Percentiles rank a stretch among this genome's conserved stretches.
Evolutionary conservation across 1,140 invertebrate species (phyloP).

Genomic region (Neodiprion fabricii): DNA sequence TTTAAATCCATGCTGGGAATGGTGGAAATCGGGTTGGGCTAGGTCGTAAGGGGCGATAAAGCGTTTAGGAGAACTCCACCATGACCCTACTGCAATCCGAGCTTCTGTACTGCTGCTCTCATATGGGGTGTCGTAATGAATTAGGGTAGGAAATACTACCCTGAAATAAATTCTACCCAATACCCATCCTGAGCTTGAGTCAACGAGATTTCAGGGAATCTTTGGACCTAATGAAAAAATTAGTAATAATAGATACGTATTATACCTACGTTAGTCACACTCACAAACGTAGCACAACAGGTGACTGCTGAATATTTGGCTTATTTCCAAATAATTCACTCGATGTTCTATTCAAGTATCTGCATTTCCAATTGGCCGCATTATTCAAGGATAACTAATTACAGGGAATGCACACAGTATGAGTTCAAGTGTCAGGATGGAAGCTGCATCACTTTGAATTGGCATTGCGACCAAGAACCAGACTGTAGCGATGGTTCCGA

Average conservation of each 20-base stretch:
- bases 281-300: too few species aligned
- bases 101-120: neutral
- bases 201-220: neutral
- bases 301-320: too few species aligned
- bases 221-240: neutral
- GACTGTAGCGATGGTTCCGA: conserved; percentile 70
- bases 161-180: neutral
- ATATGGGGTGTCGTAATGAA: neutral
- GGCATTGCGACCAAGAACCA: conserved; percentile 66
- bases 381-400: conserved; percentile 21
- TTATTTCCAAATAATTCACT: too few species aligned
- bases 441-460: conserved; percentile 69
- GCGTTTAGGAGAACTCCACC: neutral
- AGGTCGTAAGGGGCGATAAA: neutral
- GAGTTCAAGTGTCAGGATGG: conserved; percentile 66
- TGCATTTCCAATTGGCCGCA: neutral
- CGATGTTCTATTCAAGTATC: too few species aligned
- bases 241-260: too few species aligned
- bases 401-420: conserved; percentile 64
- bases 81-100: neutral
- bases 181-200: neutral
- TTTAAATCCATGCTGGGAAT: neutral
- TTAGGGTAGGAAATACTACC: neutral
- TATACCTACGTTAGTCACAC: too few species aligned
- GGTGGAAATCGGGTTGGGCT: neutral